phyloP scores from a whole-genome alignment of 2,113 vertebrate species.

The Ciconia stormi region DNA sequence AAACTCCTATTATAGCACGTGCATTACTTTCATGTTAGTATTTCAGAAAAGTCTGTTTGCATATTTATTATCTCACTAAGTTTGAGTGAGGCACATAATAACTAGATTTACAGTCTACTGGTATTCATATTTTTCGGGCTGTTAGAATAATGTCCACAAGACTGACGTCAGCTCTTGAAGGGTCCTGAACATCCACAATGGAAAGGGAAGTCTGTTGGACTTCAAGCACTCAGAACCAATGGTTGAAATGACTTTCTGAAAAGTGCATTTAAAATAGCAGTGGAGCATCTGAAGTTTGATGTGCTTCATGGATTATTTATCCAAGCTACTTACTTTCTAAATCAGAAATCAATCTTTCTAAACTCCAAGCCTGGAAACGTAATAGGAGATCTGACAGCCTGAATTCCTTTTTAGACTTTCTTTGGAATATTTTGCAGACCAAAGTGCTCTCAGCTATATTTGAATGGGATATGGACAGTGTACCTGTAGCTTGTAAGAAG shows the following conservation, averaged over 20 bases:
- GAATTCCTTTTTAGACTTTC: neutral
- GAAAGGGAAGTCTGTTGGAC: neutral
- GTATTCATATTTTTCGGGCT: neutral
- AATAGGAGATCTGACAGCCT: neutral
- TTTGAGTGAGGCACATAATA: neutral
- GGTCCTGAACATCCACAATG: neutral
- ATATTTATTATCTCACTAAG: neutral
- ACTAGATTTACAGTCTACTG: neutral
- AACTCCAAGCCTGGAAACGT: neutral
- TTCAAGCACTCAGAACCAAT: neutral
- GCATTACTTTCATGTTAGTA: neutral
- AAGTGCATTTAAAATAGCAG: neutral
- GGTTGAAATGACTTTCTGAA: neutral
- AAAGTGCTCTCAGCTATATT: neutral
- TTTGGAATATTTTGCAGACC: neutral
- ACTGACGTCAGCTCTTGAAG: neutral
- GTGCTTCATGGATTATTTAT: neutral
- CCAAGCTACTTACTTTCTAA: neutral
- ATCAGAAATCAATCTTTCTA: neutral
- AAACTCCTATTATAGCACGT: neutral
- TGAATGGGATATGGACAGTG: neutral
- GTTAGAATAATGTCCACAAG: neutral
- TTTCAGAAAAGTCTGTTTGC: neutral
- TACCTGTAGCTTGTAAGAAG: neutral
- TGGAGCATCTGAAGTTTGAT: neutral